Evolutionary conservation across 2,797 vertebrate species (phyloP).

Genomic region (Peromyscus aztecus): DNA sequence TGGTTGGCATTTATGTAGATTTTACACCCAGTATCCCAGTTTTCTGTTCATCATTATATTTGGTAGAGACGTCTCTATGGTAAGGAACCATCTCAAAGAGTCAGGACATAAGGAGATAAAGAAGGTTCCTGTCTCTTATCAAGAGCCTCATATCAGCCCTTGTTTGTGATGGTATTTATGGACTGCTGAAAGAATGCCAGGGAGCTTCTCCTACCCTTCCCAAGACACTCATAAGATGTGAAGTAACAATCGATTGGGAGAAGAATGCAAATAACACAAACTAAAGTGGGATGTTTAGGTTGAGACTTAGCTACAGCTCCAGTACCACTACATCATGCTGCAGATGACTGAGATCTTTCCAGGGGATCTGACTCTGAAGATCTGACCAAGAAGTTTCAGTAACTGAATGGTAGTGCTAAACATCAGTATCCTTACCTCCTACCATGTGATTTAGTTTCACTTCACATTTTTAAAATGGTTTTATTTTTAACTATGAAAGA

Average conservation of each 20-base stretch:
- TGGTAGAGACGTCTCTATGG: background rate
- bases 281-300: background rate
- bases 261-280: background rate
- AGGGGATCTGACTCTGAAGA: background rate
- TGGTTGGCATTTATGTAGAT: background rate
- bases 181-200: background rate
- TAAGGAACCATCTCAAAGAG: conserved; percentile 22
- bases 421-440: background rate
- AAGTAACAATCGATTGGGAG: background rate
- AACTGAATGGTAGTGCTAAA: background rate
- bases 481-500: background rate
- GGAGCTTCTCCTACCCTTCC: background rate
- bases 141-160: background rate
- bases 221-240: background rate
- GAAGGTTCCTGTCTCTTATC: background rate
- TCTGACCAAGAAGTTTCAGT: conserved; percentile 10
- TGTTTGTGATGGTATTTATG: background rate
- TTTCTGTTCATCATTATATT: background rate
- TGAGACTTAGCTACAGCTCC: background rate
- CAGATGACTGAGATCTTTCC: background rate
- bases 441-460: background rate
- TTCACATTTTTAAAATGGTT: background rate
- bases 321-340: background rate
- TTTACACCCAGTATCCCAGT: background rate
- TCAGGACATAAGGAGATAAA: background rate